Evolutionary conservation across 2,113 vertebrate species (phyloP), one percentile per base, ranked within the genome.

Genomic region (Uria lomvia): DNA sequence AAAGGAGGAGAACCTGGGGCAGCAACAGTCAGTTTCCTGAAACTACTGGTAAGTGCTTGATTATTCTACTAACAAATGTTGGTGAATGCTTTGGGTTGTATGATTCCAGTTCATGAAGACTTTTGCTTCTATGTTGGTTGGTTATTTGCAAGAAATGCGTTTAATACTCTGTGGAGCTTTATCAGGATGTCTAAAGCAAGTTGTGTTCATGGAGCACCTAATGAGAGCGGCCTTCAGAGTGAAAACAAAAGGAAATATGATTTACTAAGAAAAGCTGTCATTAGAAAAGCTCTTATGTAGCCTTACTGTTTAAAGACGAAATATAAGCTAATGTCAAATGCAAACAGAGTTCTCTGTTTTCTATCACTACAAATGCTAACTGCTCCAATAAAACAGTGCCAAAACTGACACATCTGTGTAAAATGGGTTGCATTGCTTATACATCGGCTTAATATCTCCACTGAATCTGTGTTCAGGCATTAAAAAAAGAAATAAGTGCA

Each of bases 181-280:
- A 5, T 49, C 32, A 8, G 58, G n/a, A 6, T 26, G n/a, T 22
- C n/a, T 63, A 8, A 55, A 45, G 30, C 11, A 34, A 47, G 42
- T 71, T 27, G 56, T 60, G 40, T 13, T 38, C 1, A 0, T n/a
- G 40, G 11, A 32, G 42, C 40, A 11, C 4, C 0, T 27, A 24
- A 10, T 34, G 71, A 45, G 21, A 15, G 53, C 6, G 34, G n/a
- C 8, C 22, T 32, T 53, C 14, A 18, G 49, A 52, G 12, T 8
- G 26, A n/a, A 40, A 79, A 40, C 56, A 19, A 12, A 53, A 65
- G 34, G 30, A 47, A 47, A 11, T 17, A 3, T 27, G 73, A 20
- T 59, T 84, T 84, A 34, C 38, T 10, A 32, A 52, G 68, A 30
- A 68, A 79, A 71, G 4, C 15, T 18, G 3, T 50, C 15, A 6